Evolutionary conservation across 2,113 vertebrate species (phyloP).

Genomic region (Diadophis punctatus): DNA sequence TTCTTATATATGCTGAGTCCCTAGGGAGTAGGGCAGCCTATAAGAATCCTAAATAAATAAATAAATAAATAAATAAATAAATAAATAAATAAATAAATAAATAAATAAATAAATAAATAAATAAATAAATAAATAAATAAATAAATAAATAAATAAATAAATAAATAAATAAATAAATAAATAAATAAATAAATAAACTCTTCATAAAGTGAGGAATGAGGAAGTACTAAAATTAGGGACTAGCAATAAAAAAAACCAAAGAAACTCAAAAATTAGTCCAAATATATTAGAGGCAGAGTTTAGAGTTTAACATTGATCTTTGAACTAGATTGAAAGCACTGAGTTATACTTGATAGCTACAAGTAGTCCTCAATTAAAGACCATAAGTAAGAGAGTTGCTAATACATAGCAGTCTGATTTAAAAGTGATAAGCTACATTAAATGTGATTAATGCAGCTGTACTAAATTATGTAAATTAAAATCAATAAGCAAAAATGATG

Average conservation of each 20-base stretch:
- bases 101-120: no score
- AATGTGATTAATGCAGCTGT: not conserved
- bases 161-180: no score
- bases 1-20: no score
- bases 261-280: not conserved
- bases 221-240: not conserved
- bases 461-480: not conserved
- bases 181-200: no score
- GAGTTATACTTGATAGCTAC: not conserved
- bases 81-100: no score
- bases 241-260: not conserved
- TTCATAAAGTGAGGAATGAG: not conserved
- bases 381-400: not conserved
- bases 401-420: constrained; percentile 49
- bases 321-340: not conserved
- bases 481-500: not conserved
- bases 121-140: no score
- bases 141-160: no score
- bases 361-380: not conserved
- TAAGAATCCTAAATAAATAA: no score
- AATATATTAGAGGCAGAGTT: not conserved
- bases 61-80: no score
- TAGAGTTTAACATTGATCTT: not conserved
- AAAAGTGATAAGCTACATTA: constrained; percentile 16
- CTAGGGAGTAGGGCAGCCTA: no score